Evolutionary conservation across 2,113 vertebrate species (phyloP).

Genomic region (Pygoscelis antarcticus): DNA sequence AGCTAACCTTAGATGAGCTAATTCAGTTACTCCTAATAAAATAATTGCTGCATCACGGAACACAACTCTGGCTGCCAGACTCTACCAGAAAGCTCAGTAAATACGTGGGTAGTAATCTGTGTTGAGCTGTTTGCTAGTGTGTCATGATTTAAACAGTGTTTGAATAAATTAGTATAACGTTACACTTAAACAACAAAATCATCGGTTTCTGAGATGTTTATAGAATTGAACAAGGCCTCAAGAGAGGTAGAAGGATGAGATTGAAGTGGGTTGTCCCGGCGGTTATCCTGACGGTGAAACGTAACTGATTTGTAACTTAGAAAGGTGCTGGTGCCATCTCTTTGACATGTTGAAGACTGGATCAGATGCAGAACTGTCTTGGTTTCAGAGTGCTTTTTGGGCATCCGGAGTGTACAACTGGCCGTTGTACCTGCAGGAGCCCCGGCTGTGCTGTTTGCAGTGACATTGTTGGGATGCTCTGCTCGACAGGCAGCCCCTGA

Average conservation of each 20-base stretch:
- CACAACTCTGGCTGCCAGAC: background rate
- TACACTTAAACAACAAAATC: background rate
- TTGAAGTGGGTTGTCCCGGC: background rate
- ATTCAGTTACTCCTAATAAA: background rate
- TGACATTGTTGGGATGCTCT: background rate
- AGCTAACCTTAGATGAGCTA: background rate
- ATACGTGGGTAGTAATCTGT: background rate
- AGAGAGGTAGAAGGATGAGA: background rate
- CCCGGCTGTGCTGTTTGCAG: background rate
- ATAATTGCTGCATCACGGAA: background rate
- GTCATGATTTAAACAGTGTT: background rate
- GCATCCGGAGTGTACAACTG: background rate
- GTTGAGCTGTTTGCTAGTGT: background rate
- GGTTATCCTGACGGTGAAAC: background rate
- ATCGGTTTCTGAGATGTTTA: accelerated
- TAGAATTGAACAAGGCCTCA: background rate
- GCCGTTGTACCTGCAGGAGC: background rate
- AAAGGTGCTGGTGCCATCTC: background rate
- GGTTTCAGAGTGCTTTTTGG: background rate
- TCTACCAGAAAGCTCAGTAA: background rate
- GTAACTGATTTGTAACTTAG: background rate
- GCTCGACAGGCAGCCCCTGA: background rate
- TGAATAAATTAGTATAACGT: background rate
- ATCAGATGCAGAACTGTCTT: background rate
- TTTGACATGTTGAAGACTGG: background rate